Base-by-base conservation (phyloP, 2,888 invertebrate genomes). In the Frankliniella fusca region DNA sequence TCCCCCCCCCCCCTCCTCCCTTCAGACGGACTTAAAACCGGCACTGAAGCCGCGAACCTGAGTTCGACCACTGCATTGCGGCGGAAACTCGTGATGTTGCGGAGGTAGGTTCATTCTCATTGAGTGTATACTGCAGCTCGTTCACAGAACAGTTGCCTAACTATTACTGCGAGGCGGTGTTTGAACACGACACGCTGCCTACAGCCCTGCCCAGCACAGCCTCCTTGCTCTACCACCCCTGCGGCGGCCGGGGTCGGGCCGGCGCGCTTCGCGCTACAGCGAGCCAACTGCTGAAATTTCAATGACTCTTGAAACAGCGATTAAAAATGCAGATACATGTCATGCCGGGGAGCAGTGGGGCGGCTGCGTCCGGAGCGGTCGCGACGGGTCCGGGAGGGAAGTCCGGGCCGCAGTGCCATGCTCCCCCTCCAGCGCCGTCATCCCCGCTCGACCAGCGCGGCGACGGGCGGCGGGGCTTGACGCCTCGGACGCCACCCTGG, bases 281-380 rank as follows among this genome's bases (percentile, higher is more conserved):
- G 54, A 54, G 54, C 54, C 18, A 54, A 54, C 54, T 54, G 54
- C 54, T 54, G 54, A 54, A 54, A 54, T 54, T 54, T 54, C 54
- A 54, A 54, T 54, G 54, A 54, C 54, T 54, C 54, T 12, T 54
- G 54, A 54, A 54, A 54, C 54, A 54, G 20, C 54, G 54, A 54
- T 54, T 54, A 54, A 54, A 54, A 54, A 54, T 54, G 54, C 54
- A 54, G 54, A 54, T 54, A 54, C 54, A 54, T 54, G 54, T 54
- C 54, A 54, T 54, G 54, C 15, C 20, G 54, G 54, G 54, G 54
- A 54, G 54, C 54, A 20, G 54, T 54, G 20, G 54, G 20, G 38
- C 38, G 38, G 38, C 38, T 5, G 38, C 38, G 38, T 38, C 38
- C 38, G 38, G 54, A 54, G 15, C 12, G 54, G 54, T 18, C 11